These are phyloP conservation scores for Pristionchus entomophagus DNA, from an alignment of 2,888 invertebrate genomes.

Conservation along the genomic window DNA sequence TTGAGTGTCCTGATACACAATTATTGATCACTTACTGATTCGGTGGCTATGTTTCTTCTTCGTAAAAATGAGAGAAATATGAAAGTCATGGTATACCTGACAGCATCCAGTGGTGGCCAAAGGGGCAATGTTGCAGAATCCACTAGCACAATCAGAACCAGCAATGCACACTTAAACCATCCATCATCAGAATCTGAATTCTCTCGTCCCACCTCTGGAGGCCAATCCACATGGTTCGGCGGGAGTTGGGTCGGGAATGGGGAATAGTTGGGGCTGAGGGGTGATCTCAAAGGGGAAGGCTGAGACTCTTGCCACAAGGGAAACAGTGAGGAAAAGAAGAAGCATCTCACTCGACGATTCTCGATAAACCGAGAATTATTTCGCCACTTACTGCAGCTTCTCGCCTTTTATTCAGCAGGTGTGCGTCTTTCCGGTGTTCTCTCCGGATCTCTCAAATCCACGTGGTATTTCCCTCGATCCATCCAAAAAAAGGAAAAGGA, in stretches of 20 bases:
- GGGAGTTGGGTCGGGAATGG: not conserved
- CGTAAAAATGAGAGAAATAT: too few relatives aligned
- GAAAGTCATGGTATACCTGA: too few relatives aligned
- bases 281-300: not conserved
- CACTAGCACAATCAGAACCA: not conserved
- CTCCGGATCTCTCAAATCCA: not conserved
- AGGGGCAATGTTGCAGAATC: not conserved
- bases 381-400: not conserved
- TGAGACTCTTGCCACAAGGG: not conserved
- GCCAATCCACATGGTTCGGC: not conserved
- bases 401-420: not conserved
- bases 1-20: not conserved
- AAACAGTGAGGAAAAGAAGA: not conserved
- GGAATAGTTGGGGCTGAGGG: not conserved
- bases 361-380: not conserved
- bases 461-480: not conserved
- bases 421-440: not conserved
- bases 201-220: not conserved
- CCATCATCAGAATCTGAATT: too few relatives aligned
- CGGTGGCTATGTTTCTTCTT: too few relatives aligned
- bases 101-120: not conserved
- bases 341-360: not conserved
- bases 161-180: not conserved
- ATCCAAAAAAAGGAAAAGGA: not conserved
- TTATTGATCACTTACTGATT: too few relatives aligned